These are phyloP conservation scores for Stomorhina lunata DNA, from an alignment of 2,888 invertebrate genomes.

Conservation along the genomic window DNA sequence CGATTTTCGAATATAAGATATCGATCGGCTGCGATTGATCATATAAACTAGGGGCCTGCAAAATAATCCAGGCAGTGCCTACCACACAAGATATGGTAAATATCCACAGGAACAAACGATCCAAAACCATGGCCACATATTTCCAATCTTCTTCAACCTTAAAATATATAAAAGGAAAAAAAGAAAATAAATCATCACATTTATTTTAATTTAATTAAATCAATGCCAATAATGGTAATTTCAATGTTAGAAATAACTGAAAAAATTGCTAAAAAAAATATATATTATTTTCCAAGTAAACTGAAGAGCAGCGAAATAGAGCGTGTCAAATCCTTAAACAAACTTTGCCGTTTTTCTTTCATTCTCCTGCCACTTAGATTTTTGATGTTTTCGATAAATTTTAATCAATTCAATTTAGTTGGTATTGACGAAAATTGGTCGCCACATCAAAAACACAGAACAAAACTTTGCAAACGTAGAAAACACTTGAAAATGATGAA, in stretches of 20 bases:
- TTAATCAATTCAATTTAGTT: conserved; percentile 32
- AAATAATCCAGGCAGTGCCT: conserved; percentile 92
- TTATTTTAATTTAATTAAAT: neutral
- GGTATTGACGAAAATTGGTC: neutral
- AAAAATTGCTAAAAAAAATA: neutral
- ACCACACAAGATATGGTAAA: conserved; percentile 96
- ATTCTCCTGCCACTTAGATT: neutral
- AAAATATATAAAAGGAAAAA: conserved; percentile 67
- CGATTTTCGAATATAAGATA: conserved; percentile 93
- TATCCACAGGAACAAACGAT: conserved; percentile 96
- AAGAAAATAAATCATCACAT: neutral
- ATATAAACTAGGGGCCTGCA: conserved; percentile 95
- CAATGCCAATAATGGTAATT: neutral
- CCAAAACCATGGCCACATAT: conserved; percentile 96
- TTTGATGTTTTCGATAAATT: conserved; percentile 21
- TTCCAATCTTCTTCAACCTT: conserved; percentile 99
- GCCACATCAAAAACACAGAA: neutral
- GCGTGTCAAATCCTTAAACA: neutral
- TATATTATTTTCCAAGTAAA: conserved; percentile 7
- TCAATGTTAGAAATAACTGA: neutral
- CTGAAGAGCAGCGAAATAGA: conserved; percentile 4
- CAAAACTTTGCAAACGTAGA: neutral
- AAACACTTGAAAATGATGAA: neutral
- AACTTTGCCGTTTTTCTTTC: neutral
- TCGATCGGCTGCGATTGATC: conserved; percentile 94